Conservation (phyloP, 2,888 invertebrate genomes). For the Nipponacmea schrenckii region DNA sequence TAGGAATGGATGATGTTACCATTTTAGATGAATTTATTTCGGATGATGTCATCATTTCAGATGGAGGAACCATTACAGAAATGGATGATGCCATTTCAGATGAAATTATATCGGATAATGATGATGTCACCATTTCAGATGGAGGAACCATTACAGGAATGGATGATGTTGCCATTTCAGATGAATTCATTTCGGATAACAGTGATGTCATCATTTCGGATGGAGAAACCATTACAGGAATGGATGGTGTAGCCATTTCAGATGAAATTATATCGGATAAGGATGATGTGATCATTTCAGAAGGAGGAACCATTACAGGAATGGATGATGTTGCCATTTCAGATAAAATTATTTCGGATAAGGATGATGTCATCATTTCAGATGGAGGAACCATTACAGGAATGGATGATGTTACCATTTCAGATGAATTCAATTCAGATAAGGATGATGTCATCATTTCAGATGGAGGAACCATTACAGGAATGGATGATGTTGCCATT, state of each 20-base stretch:
- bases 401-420: not conserved
- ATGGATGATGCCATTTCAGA: not conserved
- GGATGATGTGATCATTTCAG: not conserved
- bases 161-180: not conserved
- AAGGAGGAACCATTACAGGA: not conserved
- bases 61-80: too few species aligned
- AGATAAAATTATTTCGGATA: not conserved
- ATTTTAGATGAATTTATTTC: not conserved
- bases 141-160: not conserved
- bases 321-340: not conserved
- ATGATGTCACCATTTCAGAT: not conserved
- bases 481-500: not conserved
- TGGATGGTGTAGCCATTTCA: not conserved
- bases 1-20: not conserved
- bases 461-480: not conserved
- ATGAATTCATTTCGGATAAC: not conserved
- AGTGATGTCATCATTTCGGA: not conserved
- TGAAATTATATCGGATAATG: too few species aligned
- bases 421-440: not conserved
- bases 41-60: not conserved
- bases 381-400: not conserved
- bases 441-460: not conserved
- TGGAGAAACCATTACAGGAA: not conserved
- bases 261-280: not conserved
- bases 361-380: slow-evolving; percentile 8